Percentiles rank a stretch among this genome's conserved stretches.
Evolutionary conservation across 2,797 vertebrate species (phyloP).

Genomic region (Tragelaphus oryx): DNA sequence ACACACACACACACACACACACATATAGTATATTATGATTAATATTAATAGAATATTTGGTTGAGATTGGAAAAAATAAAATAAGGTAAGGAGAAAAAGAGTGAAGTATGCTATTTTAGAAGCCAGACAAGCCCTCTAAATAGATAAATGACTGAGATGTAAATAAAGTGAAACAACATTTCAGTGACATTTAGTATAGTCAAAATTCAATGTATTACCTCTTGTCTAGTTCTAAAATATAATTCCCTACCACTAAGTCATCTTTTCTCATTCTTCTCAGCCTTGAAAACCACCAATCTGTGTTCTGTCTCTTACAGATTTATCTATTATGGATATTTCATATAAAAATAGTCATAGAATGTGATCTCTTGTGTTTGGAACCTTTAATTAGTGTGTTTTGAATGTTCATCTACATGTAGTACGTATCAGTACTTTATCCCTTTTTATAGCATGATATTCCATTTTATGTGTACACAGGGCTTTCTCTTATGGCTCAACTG

Average conservation of each 20-base stretch:
- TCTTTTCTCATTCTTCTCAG: background rate
- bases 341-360: background rate
- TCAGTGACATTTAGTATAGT: background rate
- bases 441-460: background rate
- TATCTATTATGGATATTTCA: background rate
- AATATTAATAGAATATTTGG: background rate
- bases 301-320: background rate
- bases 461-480: background rate
- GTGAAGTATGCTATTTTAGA: background rate
- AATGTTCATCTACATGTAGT: background rate
- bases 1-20: background rate
- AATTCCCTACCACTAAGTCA: background rate
- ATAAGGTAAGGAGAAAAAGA: background rate
- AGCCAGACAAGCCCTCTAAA: background rate
- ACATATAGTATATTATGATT: background rate
- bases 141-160: background rate
- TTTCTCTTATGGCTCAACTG: background rate
- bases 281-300: background rate
- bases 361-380: background rate
- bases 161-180: background rate
- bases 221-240: background rate
- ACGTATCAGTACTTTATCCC: fast-evolving
- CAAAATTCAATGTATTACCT: background rate
- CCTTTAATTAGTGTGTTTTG: background rate
- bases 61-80: background rate